These are phyloP conservation scores for Anolis carolinensis DNA, from an alignment of 2,113 vertebrate genomes.

Conservation along the genomic window DNA sequence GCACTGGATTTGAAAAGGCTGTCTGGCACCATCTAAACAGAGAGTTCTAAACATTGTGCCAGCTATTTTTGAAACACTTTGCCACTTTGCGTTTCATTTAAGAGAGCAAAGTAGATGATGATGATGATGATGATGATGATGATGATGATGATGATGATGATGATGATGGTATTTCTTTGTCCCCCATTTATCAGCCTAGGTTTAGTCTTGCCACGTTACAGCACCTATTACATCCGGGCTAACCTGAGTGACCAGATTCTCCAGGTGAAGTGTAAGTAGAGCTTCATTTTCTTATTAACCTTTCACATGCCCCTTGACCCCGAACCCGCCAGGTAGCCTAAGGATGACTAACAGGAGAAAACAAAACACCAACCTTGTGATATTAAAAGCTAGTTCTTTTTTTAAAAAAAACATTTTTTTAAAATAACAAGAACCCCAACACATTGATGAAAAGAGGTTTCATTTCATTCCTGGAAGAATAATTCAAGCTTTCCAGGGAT, in stretches of 20 bases:
- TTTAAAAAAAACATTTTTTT: background rate
- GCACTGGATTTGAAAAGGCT: too few species aligned
- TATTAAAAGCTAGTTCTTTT: background rate
- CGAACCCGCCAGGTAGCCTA: constrained; percentile 51
- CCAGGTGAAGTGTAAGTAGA: constrained; percentile 99
- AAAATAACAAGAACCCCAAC: constrained; percentile 1
- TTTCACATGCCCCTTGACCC: constrained; percentile 64
- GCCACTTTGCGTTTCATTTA: constrained; percentile 33
- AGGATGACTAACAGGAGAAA: constrained; percentile 19
- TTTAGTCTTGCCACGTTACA: constrained; percentile 94
- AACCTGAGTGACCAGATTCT: constrained; percentile 99
- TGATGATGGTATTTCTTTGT: constrained; percentile 18
- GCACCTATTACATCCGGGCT: constrained; percentile 96
- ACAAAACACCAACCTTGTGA: constrained; percentile 7
- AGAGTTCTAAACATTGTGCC: background rate
- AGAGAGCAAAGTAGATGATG: too few species aligned
- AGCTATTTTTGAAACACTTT: background rate
- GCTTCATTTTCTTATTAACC: constrained; percentile 58
- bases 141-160: too few species aligned
- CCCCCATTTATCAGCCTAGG: constrained; percentile 84
- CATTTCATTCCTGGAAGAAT: constrained; percentile 51
- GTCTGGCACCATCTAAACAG: background rate
- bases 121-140: too few species aligned
- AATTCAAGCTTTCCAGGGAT: constrained; percentile 27
- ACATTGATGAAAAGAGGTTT: constrained; percentile 32